Percentiles rank a stretch among this genome's conserved stretches.
Evolutionary conservation across 2,797 vertebrate species (phyloP).

Genomic region (Oreortyx pictus): DNA sequence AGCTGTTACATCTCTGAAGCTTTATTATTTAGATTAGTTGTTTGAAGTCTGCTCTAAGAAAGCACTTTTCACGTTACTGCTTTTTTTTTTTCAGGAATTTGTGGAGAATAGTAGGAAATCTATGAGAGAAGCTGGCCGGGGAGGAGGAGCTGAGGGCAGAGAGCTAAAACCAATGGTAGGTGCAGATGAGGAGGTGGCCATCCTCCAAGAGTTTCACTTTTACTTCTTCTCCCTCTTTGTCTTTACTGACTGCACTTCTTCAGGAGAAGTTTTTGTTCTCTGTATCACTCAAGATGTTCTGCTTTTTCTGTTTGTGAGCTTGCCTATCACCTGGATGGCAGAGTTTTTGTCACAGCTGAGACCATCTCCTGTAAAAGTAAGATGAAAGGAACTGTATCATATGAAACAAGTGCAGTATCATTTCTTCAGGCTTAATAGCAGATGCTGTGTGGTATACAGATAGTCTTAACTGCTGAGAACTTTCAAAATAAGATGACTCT

Average conservation of each 20-base stretch:
- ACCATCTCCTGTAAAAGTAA: conserved; percentile 83
- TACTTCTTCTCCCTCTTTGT: conserved; percentile 93
- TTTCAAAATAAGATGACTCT: conserved; percentile 33
- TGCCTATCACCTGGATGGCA: conserved; percentile 94
- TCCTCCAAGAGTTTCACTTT: conserved; percentile 93
- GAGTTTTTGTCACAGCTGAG: conserved; percentile 89
- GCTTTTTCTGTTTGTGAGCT: conserved; percentile 93
- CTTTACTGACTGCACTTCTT: conserved; percentile 92
- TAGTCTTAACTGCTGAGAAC: background rate
- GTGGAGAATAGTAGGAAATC: conserved; percentile 94
- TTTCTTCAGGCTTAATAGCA: conserved; percentile 30
- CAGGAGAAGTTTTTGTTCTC: conserved; percentile 87
- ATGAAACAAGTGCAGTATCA: conserved; percentile 6
- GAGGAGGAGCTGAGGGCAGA: conserved; percentile 86
- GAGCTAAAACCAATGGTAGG: conserved; percentile 99
- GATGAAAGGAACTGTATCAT: conserved; percentile 81
- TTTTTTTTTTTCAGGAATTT: conserved; percentile 88
- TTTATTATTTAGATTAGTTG: background rate
- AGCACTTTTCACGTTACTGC: background rate
- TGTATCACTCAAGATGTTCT: conserved; percentile 92
- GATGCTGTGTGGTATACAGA: background rate
- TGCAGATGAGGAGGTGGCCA: conserved; percentile 87
- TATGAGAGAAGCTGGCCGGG: conserved; percentile 87
- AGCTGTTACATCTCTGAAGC: background rate
- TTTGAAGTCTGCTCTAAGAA: background rate